Conservation (phyloP, 2,888 invertebrate species). For the Nemapogon koenigi region DNA sequence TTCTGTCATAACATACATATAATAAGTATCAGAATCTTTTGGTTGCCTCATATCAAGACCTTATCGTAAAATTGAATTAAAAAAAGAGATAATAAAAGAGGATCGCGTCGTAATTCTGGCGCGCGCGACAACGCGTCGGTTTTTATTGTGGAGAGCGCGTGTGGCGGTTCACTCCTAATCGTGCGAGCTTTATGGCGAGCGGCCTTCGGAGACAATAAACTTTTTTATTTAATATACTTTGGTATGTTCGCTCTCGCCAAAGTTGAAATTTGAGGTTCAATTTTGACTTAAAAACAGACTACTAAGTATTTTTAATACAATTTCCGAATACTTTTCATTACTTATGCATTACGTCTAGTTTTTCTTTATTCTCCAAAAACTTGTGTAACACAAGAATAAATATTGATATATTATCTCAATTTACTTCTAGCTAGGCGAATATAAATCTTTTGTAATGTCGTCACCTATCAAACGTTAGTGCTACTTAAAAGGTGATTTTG, state of each 20-base stretch:
- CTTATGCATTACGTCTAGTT: background rate
- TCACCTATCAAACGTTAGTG: no score
- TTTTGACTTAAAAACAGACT: background rate
- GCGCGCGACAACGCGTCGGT: constrained; percentile 35
- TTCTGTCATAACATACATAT: no score
- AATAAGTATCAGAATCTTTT: constrained; percentile 9
- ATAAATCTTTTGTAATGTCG: no score
- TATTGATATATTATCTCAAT: no score
- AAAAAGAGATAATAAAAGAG: constrained; percentile 48
- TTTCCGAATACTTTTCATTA: background rate
- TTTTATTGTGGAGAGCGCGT: constrained; percentile 11
- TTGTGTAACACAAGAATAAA: no score
- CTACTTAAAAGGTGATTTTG: no score
- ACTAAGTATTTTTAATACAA: background rate
- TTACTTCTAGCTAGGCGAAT: no score
- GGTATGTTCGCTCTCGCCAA: background rate
- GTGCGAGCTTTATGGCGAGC: constrained; percentile 44
- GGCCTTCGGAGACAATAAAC: constrained; percentile 34
- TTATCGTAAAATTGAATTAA: constrained; percentile 62
- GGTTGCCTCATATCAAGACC: constrained; percentile 23
- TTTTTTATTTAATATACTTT: background rate
- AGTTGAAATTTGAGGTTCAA: no score
- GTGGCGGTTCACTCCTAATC: constrained; percentile 34
- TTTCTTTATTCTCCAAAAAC: no score
- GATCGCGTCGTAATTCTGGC: constrained; percentile 59